These are phyloP conservation scores for Rhynchopsitta pachyrhyncha DNA, from an alignment of 2,113 vertebrate genomes.

Conservation along the genomic window DNA sequence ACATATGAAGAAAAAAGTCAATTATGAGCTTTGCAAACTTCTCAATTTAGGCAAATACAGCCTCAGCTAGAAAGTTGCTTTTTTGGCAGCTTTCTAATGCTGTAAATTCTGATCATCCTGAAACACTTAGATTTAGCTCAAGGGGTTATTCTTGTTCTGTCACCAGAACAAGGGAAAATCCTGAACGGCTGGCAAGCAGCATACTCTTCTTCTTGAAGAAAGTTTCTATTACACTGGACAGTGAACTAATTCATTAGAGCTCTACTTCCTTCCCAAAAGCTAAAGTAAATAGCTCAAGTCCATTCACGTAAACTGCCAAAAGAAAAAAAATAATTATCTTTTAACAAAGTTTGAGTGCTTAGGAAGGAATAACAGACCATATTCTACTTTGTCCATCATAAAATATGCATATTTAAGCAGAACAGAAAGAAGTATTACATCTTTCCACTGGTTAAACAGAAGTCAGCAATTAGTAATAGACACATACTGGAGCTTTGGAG, in stretches of 20 bases:
- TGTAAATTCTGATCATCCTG: slow-evolving; percentile 21
- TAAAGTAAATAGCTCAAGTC: slow-evolving; percentile 39
- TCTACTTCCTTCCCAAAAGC: slow-evolving; percentile 26
- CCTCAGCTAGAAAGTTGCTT: slow-evolving; percentile 30
- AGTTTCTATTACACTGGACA: slow-evolving; percentile 56
- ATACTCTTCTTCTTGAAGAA: slow-evolving; percentile 54
- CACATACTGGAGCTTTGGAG: background rate
- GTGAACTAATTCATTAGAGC: slow-evolving; percentile 59
- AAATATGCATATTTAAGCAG: background rate
- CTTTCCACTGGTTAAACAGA: background rate
- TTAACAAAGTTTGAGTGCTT: slow-evolving; percentile 1
- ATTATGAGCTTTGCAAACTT: slow-evolving; percentile 16
- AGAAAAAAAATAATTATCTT: background rate
- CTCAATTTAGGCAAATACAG: slow-evolving; percentile 20
- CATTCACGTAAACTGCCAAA: slow-evolving; percentile 16
- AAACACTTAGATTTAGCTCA: slow-evolving; percentile 51
- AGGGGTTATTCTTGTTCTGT: slow-evolving; percentile 61
- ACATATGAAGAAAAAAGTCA: slow-evolving; percentile 15
- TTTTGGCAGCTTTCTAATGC: slow-evolving; percentile 40
- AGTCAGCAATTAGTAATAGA: background rate
- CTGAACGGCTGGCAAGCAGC: slow-evolving; percentile 52
- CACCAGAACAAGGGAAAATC: slow-evolving; percentile 50
- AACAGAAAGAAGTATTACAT: slow-evolving; percentile 1
- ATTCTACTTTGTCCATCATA: slow-evolving; percentile 16
- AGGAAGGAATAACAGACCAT: slow-evolving; percentile 16